These are phyloP conservation scores for Thaumetopoea pityocampa DNA, from an alignment of 1,140 invertebrate species.

Conservation along the genomic window DNA sequence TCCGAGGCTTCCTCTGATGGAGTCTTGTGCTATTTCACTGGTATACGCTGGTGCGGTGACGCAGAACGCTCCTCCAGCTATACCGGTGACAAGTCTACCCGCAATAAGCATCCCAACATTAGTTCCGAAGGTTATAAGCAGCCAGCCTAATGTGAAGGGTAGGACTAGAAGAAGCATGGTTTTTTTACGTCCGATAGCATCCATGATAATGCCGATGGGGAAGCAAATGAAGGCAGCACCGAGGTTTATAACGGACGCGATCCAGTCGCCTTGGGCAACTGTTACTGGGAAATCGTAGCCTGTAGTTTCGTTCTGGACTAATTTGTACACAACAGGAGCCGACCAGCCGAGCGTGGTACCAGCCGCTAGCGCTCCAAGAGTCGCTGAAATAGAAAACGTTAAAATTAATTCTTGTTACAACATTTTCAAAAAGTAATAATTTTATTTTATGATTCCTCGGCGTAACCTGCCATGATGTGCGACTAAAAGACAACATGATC, in stretches of 20 bases:
- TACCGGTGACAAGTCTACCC: slow-evolving; percentile 85
- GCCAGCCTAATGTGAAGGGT: slow-evolving; percentile 87
- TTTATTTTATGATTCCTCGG: too few species aligned
- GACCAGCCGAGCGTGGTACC: slow-evolving; percentile 85
- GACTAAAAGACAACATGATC: too few species aligned
- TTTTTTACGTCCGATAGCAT: slow-evolving; percentile 84
- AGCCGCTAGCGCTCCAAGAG: slow-evolving; percentile 75
- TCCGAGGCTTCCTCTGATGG: slow-evolving; percentile 86
- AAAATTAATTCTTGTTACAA: background rate
- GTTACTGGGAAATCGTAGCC: slow-evolving; percentile 76
- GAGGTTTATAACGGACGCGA: slow-evolving; percentile 82
- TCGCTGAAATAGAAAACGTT: slow-evolving; percentile 58
- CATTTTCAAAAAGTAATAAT: background rate
- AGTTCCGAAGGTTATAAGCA: slow-evolving; percentile 82
- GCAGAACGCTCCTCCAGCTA: slow-evolving; percentile 85
- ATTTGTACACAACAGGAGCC: slow-evolving; percentile 80
- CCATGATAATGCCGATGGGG: slow-evolving; percentile 84
- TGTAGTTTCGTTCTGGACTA: slow-evolving; percentile 56
- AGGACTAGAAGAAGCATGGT: slow-evolving; percentile 83
- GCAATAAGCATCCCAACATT: slow-evolving; percentile 81
- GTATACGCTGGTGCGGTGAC: slow-evolving; percentile 88
- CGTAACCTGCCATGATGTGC: too few species aligned
- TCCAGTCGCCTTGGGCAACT: slow-evolving; percentile 80
- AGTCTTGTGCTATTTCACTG: slow-evolving; percentile 87
- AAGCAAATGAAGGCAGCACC: slow-evolving; percentile 85